phyloP scores from a whole-genome alignment of 2,797 vertebrate species.

The Rhodeus uyekii region DNA sequence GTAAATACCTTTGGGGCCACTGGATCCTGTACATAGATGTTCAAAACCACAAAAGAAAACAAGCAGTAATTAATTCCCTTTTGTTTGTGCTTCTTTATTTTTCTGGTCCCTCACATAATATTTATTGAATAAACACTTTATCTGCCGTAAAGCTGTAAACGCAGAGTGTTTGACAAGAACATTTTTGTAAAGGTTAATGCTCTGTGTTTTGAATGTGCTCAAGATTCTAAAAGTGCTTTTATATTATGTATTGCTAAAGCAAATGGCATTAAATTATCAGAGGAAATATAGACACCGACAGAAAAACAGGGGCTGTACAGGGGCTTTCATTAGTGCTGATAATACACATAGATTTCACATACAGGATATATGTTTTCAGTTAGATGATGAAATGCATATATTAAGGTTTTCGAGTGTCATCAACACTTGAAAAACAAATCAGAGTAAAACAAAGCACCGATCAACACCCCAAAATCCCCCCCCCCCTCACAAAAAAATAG shows the following conservation, averaged over 20 bases:
- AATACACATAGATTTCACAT: constrained; percentile 57
- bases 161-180: constrained; percentile 58
- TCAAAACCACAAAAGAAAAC: constrained; percentile 54
- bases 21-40: background rate
- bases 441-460: constrained; percentile 26
- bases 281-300: constrained; percentile 56
- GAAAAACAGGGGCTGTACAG: constrained; percentile 56
- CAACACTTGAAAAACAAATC: constrained; percentile 41
- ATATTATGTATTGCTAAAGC: constrained; percentile 63
- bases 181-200: constrained; percentile 58
- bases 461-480: background rate
- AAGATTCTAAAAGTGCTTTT: constrained; percentile 63
- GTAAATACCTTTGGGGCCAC: background rate
- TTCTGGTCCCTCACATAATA: constrained; percentile 59
- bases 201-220: constrained; percentile 61
- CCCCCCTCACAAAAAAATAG: constrained; percentile 24
- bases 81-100: constrained; percentile 62
- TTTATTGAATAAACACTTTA: constrained; percentile 60
- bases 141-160: constrained; percentile 61
- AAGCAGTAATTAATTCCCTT: constrained; percentile 51
- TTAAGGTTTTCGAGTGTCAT: constrained; percentile 53
- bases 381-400: constrained; percentile 61
- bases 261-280: constrained; percentile 59
- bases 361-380: constrained; percentile 58
- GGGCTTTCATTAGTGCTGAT: constrained; percentile 56